Conservation (phyloP, 2,113 vertebrate genomes). For the Rutilus rutilus region DNA sequence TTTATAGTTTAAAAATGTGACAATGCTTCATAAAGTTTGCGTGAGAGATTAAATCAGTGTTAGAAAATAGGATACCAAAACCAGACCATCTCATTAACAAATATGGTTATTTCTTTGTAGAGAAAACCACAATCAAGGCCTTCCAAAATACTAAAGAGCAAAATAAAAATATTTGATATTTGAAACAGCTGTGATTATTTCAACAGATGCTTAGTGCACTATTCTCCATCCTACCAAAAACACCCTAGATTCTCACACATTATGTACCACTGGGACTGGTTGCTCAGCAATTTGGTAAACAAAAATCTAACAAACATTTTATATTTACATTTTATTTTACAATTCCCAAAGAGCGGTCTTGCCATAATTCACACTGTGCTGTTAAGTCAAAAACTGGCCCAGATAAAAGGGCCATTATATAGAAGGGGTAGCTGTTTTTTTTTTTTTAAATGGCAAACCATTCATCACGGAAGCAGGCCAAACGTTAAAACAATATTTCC, state of each 20-base stretch:
- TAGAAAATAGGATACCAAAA: slow-evolving; percentile 3
- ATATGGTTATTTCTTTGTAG: not conserved
- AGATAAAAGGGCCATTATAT: slow-evolving; percentile 60
- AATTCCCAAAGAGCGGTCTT: slow-evolving; percentile 41
- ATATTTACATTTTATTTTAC: slow-evolving; percentile 12
- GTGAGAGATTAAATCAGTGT: slow-evolving; percentile 21
- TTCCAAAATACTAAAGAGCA: not conserved
- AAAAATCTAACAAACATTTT: slow-evolving; percentile 58
- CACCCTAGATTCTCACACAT: slow-evolving; percentile 19
- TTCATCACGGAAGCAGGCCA: slow-evolving; percentile 51
- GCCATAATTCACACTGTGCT: slow-evolving; percentile 38
- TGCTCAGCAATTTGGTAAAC: slow-evolving; percentile 60
- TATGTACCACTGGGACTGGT: slow-evolving; percentile 48
- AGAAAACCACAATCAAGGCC: not conserved
- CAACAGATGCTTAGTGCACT: not conserved
- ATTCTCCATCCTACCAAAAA: not conserved
- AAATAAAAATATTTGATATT: not conserved
- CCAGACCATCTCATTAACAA: not conserved
- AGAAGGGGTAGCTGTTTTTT: not conserved
- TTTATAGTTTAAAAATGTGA: not conserved
- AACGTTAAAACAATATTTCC: slow-evolving; percentile 65
- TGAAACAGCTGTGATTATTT: slow-evolving; percentile 6
- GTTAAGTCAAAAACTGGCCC: slow-evolving; percentile 37
- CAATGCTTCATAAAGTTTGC: not conserved
- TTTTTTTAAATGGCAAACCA: slow-evolving; percentile 40